phyloP scores from a whole-genome alignment of 2,113 vertebrate species.

The Cavia aperea region DNA sequence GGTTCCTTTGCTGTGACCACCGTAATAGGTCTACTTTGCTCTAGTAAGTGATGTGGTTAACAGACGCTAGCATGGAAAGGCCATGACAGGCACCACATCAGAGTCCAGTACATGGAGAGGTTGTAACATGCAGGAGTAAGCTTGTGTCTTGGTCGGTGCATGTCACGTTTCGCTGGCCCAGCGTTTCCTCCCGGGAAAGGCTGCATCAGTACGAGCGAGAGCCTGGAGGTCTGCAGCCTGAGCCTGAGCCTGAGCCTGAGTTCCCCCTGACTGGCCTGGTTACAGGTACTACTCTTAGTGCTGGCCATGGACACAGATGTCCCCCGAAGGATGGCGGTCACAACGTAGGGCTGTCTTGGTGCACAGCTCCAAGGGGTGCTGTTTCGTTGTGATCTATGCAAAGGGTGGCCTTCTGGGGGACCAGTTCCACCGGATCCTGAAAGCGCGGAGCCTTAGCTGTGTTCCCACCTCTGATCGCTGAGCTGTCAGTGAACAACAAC shows the following conservation, averaged over 20 bases:
- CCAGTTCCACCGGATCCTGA: neutral
- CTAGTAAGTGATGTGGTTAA: neutral
- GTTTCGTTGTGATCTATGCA: neutral
- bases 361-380: neutral
- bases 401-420: neutral
- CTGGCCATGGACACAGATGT: no score
- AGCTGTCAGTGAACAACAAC: neutral
- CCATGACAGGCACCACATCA: neutral
- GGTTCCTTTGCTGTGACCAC: neutral
- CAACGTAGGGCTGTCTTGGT: neutral
- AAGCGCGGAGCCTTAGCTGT: neutral
- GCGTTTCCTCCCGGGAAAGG: fast-evolving
- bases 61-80: neutral
- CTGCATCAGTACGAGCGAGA: neutral
- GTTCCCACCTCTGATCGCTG: fast-evolving
- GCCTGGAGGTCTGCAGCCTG: neutral
- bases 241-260: no score
- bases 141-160: neutral
- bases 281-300: neutral
- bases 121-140: neutral
- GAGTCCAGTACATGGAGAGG: neutral
- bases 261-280: neutral
- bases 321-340: fast-evolving
- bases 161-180: neutral
- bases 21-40: neutral